These are phyloP conservation scores for Amphimedon queenslandica DNA, from an alignment of 37 sponge, comb jelly and placozoan genomes.

Conservation along the genomic window DNA sequence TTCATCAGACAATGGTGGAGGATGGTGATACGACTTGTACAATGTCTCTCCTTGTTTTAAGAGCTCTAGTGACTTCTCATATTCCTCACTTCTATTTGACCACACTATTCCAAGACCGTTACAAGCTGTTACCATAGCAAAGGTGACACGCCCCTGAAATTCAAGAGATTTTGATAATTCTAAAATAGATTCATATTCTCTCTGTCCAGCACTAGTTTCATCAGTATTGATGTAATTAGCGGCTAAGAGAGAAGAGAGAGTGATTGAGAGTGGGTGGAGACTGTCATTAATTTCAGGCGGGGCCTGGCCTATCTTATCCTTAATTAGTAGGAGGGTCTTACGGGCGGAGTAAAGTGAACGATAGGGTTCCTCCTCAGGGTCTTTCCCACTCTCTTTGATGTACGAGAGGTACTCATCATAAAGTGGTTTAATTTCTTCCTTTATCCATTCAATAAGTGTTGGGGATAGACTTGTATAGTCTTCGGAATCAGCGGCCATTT, in stretches of 20 bases:
- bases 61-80: conserved; percentile 14
- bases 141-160: not conserved
- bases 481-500: too few relatives aligned
- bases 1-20: conserved; percentile 33
- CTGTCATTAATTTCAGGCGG: conserved; percentile 3
- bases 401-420: too few relatives aligned
- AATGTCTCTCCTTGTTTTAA: conserved; percentile 41
- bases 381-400: conserved; percentile 25
- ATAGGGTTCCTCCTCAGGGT: conserved; percentile 67
- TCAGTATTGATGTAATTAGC: conserved; percentile 67
- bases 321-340: conserved; percentile 17
- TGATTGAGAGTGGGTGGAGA: conserved; percentile 16
- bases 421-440: too few relatives aligned
- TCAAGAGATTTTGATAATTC: not conserved
- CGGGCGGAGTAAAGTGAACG: conserved; percentile 58
- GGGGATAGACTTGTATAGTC: too few relatives aligned
- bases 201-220: conserved; percentile 44
- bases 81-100: conserved; percentile 36
- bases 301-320: conserved; percentile 18
- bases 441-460: too few relatives aligned
- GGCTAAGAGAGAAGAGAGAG: conserved; percentile 48
- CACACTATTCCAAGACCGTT: conserved; percentile 73
- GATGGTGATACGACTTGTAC: conserved; percentile 43
- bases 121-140: conserved; percentile 27
- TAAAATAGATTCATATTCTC: conserved; percentile 2